Conservation (phyloP, 2,797 vertebrate species). For the Staurois parvus region DNA sequence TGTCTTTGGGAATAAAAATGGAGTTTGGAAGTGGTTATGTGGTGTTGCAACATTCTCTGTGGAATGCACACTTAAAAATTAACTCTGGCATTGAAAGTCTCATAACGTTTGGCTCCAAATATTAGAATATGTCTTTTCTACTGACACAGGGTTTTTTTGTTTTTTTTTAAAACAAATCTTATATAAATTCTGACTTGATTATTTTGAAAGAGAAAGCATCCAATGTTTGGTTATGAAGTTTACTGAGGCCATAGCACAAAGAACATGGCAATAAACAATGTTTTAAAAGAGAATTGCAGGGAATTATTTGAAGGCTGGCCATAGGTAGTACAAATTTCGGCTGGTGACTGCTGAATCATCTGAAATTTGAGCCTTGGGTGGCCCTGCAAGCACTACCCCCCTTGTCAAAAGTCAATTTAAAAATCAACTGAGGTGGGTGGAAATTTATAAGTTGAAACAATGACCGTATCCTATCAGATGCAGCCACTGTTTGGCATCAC, state of each 20-base stretch:
- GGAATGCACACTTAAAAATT: slow-evolving; percentile 48
- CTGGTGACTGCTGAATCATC: too few species aligned
- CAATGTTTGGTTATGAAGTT: not conserved
- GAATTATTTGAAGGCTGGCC: too few species aligned
- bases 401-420: too few species aligned
- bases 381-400: too few species aligned
- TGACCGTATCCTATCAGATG: too few species aligned
- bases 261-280: not conserved
- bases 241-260: not conserved
- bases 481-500: too few species aligned
- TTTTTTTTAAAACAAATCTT: not conserved
- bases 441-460: too few species aligned
- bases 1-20: not conserved
- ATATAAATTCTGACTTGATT: not conserved
- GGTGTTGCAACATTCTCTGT: slow-evolving; percentile 25
- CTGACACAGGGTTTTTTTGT: not conserved
- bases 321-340: too few species aligned
- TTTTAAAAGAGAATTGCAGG: not conserved
- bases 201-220: not conserved
- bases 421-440: too few species aligned
- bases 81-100: slow-evolving; percentile 49
- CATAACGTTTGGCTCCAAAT: slow-evolving; percentile 46
- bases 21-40: slow-evolving; percentile 21
- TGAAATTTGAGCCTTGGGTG: too few species aligned
- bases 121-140: slow-evolving; percentile 2